Percentiles rank a stretch among this genome's conserved stretches.
Evolutionary conservation across 1,140 invertebrate genomes (phyloP).

Genomic region (Solen grandis): DNA sequence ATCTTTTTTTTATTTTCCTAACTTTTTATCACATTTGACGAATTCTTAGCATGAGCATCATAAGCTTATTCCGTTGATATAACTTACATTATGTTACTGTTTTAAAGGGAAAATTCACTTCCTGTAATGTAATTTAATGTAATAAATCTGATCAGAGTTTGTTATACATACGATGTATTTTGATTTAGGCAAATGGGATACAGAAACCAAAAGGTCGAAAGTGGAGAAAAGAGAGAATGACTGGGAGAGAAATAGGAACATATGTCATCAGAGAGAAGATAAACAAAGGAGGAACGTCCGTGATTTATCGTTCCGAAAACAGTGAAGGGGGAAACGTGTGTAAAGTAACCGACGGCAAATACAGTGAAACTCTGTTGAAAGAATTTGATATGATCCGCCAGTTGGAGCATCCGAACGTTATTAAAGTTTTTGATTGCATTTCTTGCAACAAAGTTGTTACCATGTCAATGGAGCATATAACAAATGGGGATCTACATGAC

Average conservation of each 20-base stretch:
- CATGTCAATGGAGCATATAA: constrained; percentile 29
- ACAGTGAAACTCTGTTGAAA: constrained; percentile 15
- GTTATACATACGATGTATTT: no score
- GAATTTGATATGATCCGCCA: constrained; percentile 39
- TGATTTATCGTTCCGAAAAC: constrained; percentile 17
- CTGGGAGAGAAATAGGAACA: constrained; percentile 19
- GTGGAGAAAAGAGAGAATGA: constrained; percentile 44
- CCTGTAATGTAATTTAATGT: no score
- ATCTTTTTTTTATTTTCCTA: no score
- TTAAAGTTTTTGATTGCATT: constrained; percentile 45
- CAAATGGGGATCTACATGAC: constrained; percentile 36
- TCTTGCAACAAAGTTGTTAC: constrained; percentile 30
- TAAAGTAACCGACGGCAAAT: constrained; percentile 46
- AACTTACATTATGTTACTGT: no score
- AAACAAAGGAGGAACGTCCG: constrained; percentile 18
- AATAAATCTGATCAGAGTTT: no score
- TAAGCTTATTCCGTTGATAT: no score
- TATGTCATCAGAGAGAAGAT: constrained; percentile 13
- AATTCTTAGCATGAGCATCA: no score
- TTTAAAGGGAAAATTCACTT: no score
- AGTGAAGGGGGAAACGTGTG: constrained; percentile 2
- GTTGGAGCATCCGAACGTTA: constrained; percentile 25
- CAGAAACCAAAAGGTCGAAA: constrained; percentile 31
- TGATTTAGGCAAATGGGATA: constrained; percentile 20
- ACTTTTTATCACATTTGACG: no score